Base-by-base conservation (phyloP, 2,113 vertebrate genomes). In the Grantiella picta region DNA sequence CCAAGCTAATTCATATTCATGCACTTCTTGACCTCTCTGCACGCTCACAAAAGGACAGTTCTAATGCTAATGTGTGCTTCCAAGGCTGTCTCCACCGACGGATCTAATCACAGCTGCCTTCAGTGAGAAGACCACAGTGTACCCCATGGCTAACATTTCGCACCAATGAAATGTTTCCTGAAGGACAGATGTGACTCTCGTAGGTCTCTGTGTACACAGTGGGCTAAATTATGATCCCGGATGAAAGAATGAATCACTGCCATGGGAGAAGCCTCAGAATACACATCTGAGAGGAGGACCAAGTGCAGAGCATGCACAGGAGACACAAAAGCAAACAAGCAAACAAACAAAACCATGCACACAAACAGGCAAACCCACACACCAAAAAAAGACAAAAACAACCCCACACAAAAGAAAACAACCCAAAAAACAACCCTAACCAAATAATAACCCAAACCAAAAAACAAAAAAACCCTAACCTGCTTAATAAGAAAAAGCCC, bases 1-100 rank as follows among this genome's bases (percentile, higher is more conserved):
- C 92, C 82, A 90, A 94, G 92, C 83, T 97, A 94, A 97, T 98
- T 97, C 97, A 97, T 97, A 97, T 97, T 96, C 96, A 89, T 97
- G 93, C 92, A 97, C 90, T 95, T 97, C 96, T 50, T 98, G 97
- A 98, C 95, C 95, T 95, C 90, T 91, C 93, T 93, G 65, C 75
- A 38, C 6, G 4, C 83, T 79, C 80, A 93, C 87, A 93, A 76
- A 94, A 94, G 42, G 42, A 56, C 78, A 79, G 54, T 84, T 97
- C 83, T 96, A 61, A 94, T 92, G 93, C 57, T 96, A 96, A 97
- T 97, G 50, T n/a, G 66, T 92, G 60, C 77, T 92, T 95, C 69
- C 72, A 82, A 97, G 89, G 25, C 65, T 85, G 28, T 77, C 63
- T 90, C 69, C 47, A 68, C 73, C 33, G 61, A 71, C 50, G 38